A percentile compares a stretch with the other conserved stretches of the same genome.
phyloP scores from a whole-genome alignment of 2,797 vertebrate genomes.

The Mustela erminea region DNA sequence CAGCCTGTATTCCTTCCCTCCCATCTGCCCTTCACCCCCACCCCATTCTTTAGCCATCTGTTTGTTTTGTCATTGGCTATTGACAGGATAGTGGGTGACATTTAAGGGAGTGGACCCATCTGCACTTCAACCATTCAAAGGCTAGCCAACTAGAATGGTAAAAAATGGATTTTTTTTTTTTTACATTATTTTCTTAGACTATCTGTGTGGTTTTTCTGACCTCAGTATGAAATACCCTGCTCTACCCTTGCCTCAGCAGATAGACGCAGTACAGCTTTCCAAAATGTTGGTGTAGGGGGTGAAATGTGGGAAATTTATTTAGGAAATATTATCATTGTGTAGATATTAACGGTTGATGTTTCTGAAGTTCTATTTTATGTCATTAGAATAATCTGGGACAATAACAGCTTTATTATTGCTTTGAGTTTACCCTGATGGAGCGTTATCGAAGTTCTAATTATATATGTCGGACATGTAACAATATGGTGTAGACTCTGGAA shows the following conservation, averaged over 20 bases:
- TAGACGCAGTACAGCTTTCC: conserved; percentile 7
- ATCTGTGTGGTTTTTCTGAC: not conserved
- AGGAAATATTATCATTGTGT: conserved; percentile 13
- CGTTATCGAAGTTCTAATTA: not conserved
- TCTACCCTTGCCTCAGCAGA: conserved; percentile 34
- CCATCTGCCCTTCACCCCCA: conserved; percentile 17
- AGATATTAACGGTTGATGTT: not conserved
- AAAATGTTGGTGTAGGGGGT: not conserved
- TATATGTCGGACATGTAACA: not conserved
- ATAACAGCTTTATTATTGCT: not conserved
- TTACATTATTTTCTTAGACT: conserved; percentile 29
- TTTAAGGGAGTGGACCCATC: conserved; percentile 71
- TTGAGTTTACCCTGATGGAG: conserved; percentile 5
- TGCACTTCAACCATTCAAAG: conserved; percentile 66
- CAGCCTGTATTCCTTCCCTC: conserved; percentile 4
- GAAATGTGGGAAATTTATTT: not conserved
- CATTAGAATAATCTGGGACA: not conserved
- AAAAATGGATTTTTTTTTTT: not conserved
- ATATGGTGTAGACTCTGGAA: not conserved
- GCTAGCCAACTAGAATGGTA: conserved; percentile 52
- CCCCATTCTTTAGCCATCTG: conserved; percentile 75
- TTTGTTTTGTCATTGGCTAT: conserved; percentile 68
- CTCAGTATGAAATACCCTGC: not conserved
- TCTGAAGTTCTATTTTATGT: conserved; percentile 26
- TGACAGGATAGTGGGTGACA: conserved; percentile 68